Conservation (phyloP, 2,113 vertebrate genomes). For the Vicugna pacos region DNA sequence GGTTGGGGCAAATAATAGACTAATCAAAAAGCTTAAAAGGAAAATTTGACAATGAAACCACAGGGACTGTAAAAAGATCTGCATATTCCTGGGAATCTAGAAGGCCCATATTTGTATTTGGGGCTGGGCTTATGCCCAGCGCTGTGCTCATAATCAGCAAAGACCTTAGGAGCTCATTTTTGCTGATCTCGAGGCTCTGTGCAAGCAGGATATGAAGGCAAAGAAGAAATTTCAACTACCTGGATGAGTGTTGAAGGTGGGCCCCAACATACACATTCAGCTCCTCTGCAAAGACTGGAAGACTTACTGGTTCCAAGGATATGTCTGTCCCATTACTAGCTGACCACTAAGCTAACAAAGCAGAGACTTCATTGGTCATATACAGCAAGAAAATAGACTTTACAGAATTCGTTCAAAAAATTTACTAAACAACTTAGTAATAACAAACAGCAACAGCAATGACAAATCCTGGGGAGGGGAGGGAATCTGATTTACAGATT, state of each 20-base stretch:
- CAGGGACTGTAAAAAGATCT: background rate
- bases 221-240: background rate
- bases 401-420: background rate
- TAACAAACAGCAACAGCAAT: background rate
- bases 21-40: background rate
- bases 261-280: background rate
- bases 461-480: background rate
- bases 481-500: background rate
- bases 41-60: constrained; percentile 24
- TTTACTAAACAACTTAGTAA: background rate
- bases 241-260: background rate
- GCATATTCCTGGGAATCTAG: background rate
- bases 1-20: constrained; percentile 43
- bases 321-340: background rate
- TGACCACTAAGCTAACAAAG: background rate
- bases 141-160: background rate
- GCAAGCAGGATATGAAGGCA: background rate
- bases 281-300: background rate
- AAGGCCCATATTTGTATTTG: background rate
- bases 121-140: background rate
- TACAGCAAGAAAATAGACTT: background rate
- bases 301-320: background rate
- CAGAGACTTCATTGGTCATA: background rate
- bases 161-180: background rate
- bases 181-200: background rate